phyloP scores from a whole-genome alignment of 2,797 vertebrate genomes.

The Acanthurus lineatus region DNA sequence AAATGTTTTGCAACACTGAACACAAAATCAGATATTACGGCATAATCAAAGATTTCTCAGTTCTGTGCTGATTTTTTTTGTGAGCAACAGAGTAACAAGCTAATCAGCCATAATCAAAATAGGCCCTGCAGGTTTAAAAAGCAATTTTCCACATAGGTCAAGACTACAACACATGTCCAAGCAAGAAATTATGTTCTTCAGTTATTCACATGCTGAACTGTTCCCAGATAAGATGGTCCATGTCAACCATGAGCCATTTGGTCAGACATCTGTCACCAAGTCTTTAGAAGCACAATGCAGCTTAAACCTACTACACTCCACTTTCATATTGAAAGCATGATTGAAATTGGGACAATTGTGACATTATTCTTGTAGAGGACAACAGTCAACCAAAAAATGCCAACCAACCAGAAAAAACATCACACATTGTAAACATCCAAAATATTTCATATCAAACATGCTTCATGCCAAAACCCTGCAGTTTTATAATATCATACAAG shows the following conservation, averaged over 20 bases:
- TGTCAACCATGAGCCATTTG: neutral
- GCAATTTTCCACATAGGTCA: conserved; percentile 33
- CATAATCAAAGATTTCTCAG: conserved; percentile 15
- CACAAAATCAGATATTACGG: conserved; percentile 10
- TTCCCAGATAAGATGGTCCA: neutral
- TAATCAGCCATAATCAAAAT: conserved; percentile 54
- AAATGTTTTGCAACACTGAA: conserved; percentile 35
- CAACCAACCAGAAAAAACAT: neutral
- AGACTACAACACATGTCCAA: conserved; percentile 27
- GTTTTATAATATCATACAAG: conserved; percentile 2
- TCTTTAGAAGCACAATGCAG: neutral
- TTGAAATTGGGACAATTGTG: neutral
- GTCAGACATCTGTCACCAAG: conserved; percentile 15
- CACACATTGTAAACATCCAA: neutral
- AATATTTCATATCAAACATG: neutral
- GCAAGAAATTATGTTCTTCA: conserved; percentile 22
- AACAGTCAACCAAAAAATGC: neutral
- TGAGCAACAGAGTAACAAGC: conserved; percentile 30
- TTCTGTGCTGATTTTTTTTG: conserved; percentile 32
- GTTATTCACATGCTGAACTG: conserved; percentile 13
- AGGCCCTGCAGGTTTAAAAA: conserved; percentile 31
- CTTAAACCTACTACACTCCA: conserved; percentile 7
- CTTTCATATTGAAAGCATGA: neutral
- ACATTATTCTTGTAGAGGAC: neutral
- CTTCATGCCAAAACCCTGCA: conserved; percentile 12